These are phyloP conservation scores for Syngnathus rostellatus DNA, from an alignment of 2,797 vertebrate species.

Conservation along the genomic window DNA sequence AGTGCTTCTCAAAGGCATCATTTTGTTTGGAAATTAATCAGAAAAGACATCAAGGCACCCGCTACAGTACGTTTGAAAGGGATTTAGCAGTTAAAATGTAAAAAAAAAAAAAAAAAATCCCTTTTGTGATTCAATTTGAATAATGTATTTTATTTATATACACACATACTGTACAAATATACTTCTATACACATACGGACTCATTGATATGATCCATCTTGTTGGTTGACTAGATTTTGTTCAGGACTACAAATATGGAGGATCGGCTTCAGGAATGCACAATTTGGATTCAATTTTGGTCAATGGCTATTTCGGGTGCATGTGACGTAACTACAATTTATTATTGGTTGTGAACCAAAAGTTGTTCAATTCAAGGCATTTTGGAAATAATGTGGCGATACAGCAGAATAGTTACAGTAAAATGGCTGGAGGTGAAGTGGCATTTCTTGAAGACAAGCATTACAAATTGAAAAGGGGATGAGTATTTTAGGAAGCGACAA, in stretches of 20 bases:
- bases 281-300: not conserved
- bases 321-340: too few relatives aligned
- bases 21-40: conserved; percentile 12
- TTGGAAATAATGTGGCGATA: not conserved
- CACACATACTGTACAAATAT: not conserved
- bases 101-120: conserved; percentile 55
- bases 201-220: not conserved
- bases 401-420: not conserved
- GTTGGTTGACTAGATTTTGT: too few relatives aligned
- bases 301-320: too few relatives aligned
- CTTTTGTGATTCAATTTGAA: conserved; percentile 70
- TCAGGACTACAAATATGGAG: conserved; percentile 29
- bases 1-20: not conserved
- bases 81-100: conserved; percentile 46
- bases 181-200: not conserved
- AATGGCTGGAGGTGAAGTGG: not conserved
- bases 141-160: conserved; percentile 46
- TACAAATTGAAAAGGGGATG: not conserved
- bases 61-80: conserved; percentile 55
- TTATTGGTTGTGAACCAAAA: too few relatives aligned
- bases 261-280: not conserved
- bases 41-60: conserved; percentile 28
- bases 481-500: not conserved
- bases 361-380: not conserved
- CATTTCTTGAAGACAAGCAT: not conserved